Base-by-base conservation (phyloP, 2,888 invertebrate genomes). In the Drosophila cracens region DNA sequence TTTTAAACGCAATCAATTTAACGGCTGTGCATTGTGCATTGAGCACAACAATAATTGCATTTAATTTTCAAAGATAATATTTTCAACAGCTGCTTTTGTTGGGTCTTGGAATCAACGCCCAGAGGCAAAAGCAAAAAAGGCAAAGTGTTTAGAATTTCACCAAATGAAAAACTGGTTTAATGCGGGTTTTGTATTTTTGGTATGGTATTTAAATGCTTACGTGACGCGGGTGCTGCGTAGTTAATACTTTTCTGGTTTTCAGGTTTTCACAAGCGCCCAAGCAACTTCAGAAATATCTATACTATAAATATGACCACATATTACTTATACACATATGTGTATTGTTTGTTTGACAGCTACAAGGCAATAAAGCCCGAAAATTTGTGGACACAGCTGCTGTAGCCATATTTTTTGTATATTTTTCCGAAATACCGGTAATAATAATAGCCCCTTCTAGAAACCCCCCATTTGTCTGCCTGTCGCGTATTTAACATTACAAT, bases 401-500 rank as follows among this genome's bases (percentile, higher is more conserved):
- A 18, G 60, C 16, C 18, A 54, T 54, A 36, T 49, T 51, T 36
- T 56, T 62, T 58, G 46, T 46, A 46, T 46, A 6, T 25, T 11
- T 25, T 25, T 46, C 46, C 16, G 46, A 74, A 61, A 78, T 74
- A 63, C 69, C 62, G 52, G 68, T 66, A 76, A 72, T 21, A 68
- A 21, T n/a, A 43, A 25, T 40, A 48, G 8, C 51, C 63, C 46
- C 48, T 33, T 31, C 40, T 6, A 5, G 21, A 29, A 29, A 2
- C 40, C 38, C 25, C 58, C 27, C n/a, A n/a, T 27, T 18, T 51
- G 53, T 68, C 57, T 70, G 58, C 31, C 57, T 51, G 71, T 65
- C 81, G 81, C 76, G 74, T 83, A 81, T 87, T 76, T 79, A 70
- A 79, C 81, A 85, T 85, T 83, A 82, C 85, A 82, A 68, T 76